phyloP scores from a whole-genome alignment of 2,888 invertebrate species.

The Apamea monoglypha region DNA sequence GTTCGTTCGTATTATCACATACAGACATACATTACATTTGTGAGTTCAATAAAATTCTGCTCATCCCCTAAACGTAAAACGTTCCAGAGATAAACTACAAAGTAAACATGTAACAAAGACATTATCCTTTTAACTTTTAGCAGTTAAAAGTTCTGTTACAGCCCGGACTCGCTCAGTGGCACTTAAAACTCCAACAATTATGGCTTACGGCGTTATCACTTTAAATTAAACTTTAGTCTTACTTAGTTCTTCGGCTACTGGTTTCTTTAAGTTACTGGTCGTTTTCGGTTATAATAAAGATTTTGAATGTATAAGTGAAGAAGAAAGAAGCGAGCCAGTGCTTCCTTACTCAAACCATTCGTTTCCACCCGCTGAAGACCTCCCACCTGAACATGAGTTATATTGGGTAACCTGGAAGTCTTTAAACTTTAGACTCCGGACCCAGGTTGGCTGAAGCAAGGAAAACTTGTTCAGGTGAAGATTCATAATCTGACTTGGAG shows the following conservation, averaged over 20 bases:
- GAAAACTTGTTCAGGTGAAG: no score
- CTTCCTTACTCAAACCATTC: no score
- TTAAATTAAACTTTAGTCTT: constrained; percentile 1
- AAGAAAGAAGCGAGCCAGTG: no score
- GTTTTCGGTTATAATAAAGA: rapidly evolving
- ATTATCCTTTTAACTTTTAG: constrained; percentile 40
- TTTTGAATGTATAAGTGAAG: neutral
- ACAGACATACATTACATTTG: neutral
- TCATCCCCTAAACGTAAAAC: neutral
- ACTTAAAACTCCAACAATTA: constrained; percentile 35
- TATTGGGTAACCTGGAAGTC: no score
- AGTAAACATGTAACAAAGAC: constrained; percentile 31
- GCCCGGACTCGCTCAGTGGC: constrained; percentile 4
- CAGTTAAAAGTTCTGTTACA: constrained; percentile 35
- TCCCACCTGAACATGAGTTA: no score
- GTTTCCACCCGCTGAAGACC: no score
- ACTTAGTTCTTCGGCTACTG: neutral
- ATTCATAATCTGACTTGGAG: no score
- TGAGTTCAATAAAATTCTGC: neutral
- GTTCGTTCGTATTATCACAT: no score
- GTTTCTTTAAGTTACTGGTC: neutral
- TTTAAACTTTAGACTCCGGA: no score
- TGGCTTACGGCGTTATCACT: constrained; percentile 18
- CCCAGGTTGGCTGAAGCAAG: no score
- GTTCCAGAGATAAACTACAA: constrained; percentile 10